Evolutionary conservation across 2,888 invertebrate species (phyloP), one percentile per base, ranked within the genome.

Genomic region (Dysmachus trigonus): DNA sequence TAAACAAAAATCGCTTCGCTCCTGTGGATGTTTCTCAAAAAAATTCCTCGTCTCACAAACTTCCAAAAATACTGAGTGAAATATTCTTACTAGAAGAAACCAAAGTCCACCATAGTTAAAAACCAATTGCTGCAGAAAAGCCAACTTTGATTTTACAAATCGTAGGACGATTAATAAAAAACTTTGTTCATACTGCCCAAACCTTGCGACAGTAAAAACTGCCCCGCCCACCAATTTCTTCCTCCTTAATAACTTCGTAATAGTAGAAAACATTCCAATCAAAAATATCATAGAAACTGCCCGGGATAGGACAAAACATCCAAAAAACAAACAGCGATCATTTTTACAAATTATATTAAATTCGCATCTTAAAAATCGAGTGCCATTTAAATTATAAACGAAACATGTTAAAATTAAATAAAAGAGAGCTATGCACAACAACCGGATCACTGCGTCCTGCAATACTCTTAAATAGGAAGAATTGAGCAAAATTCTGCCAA

Each of bases 301-400:
- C 38, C 38, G 15, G 38, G 27, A 38, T 22, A 41, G 22, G 33
- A 33, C 7, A 33, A 31, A 35, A 15, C 22, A 41, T 31, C n/a
- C 30, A 7, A 30, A 35, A 82, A 82, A 33, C 4, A 82, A 82
- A 82, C 10, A 82, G 33, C 5, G 31, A 82, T 33, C 33, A 22
- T 82, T 33, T 62, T 62, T 82, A 82, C 62, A 82, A 82, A 82
- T 82, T 82, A 82, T 82, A 82, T 82, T 82, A 62, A 41, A 82
- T 71, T 35, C 79, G 62, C 22, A 47, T 62, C 47, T 71, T 33
- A 82, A 82, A 81, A 82, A 82, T 82, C 15, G 77, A 41, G 82
- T 82, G 53, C 71, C 71, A 82, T 82, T 51, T 51, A 62, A 53
- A 82, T 62, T 82, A 82, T 71, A 82, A 82, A 41, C 31, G 82